These are phyloP conservation scores for Sylvilagus bachmani DNA, from an alignment of 2,113 vertebrate species.

Conservation along the genomic window DNA sequence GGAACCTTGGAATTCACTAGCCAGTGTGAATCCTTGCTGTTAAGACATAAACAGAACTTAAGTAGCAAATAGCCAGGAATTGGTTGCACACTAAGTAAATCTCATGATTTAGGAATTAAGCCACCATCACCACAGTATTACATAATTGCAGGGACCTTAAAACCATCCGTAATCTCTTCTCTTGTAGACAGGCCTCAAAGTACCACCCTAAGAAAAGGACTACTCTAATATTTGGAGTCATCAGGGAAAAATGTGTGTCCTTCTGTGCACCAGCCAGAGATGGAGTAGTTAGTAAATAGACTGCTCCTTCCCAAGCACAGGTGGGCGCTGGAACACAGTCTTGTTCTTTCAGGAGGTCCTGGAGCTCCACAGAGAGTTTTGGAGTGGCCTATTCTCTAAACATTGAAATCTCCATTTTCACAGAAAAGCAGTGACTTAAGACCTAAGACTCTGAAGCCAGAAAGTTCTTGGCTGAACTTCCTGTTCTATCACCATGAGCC, in stretches of 20 bases:
- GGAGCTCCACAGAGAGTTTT: not conserved
- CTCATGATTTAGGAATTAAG: not conserved
- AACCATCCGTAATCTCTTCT: not conserved
- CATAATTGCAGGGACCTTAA: not conserved
- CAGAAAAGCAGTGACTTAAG: not conserved
- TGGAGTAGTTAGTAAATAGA: not conserved
- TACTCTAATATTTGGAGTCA: not conserved
- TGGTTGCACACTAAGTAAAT: not conserved
- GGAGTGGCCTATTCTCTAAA: not conserved
- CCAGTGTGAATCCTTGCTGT: not conserved
- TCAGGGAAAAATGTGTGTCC: not conserved
- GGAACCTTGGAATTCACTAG: not conserved
- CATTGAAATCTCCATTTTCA: not conserved
- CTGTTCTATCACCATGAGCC: not conserved
- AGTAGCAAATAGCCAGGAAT: not conserved
- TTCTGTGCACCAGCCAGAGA: not conserved
- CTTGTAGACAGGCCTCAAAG: not conserved
- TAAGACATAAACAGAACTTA: slow-evolving; percentile 59
- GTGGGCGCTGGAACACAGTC: not conserved
- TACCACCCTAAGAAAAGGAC: not conserved
- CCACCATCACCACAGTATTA: not conserved
- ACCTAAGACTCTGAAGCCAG: not conserved
- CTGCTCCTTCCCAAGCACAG: not conserved
- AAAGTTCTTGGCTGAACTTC: not conserved
- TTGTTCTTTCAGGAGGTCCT: not conserved